A percentile compares a stretch with the other conserved stretches of the same genome.
These are phyloP conservation scores for Neelides sp. DNA, from an alignment of 1,140 invertebrate genomes.

Conservation along the genomic window DNA sequence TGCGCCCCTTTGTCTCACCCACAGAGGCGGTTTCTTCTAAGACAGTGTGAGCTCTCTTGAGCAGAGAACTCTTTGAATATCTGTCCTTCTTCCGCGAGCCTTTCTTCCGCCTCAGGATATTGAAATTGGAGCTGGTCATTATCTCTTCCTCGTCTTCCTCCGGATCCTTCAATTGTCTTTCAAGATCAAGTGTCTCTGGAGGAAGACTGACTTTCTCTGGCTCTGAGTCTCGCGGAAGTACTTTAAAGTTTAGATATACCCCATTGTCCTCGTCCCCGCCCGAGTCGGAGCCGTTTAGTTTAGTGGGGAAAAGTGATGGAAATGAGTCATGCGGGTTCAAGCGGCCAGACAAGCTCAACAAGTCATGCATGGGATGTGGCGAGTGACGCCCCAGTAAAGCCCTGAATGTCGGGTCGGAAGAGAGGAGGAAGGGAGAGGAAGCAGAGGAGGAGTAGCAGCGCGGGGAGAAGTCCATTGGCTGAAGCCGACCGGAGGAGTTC, in stretches of 20 bases:
- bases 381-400: neutral
- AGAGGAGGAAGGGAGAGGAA: constrained; percentile 7
- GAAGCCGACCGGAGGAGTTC: neutral
- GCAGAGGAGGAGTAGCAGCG: constrained; percentile 8
- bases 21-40: too few species aligned
- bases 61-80: constrained; percentile 23
- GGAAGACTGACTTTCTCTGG: too few species aligned
- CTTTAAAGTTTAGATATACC: too few species aligned
- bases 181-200: too few species aligned
- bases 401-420: neutral
- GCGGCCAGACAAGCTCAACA: too few species aligned
- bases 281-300: neutral
- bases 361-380: too few species aligned
- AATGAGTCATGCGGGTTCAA: neutral
- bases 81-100: constrained; percentile 24
- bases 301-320: neutral
- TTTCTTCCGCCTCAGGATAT: constrained; percentile 7
- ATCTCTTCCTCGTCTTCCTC: too few species aligned
- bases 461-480: constrained; percentile 5
- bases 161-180: too few species aligned
- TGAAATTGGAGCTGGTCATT: neutral
- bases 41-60: constrained; percentile 23
- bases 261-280: constrained; percentile 1
- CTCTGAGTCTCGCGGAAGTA: too few species aligned
- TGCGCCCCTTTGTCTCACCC: too few species aligned